Evolutionary conservation across 2,888 invertebrate genomes (phyloP), one percentile per base, ranked within the genome.

Genomic region (Troides aeacus): DNA sequence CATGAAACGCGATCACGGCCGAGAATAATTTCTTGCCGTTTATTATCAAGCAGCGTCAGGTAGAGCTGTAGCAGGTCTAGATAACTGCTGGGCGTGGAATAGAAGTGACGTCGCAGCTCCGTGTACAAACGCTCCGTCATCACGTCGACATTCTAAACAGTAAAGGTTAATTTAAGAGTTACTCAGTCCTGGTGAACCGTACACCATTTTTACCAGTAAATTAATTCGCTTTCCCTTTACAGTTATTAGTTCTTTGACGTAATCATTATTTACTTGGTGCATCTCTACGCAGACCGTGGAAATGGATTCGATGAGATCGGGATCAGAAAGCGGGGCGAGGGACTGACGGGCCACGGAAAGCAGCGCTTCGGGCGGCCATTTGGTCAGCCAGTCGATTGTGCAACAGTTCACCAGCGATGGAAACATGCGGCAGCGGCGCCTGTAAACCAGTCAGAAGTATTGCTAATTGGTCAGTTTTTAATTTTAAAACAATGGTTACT

Each of bases 351-450:
- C 97, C 0, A 97, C 98, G 0, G 97, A 97, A 21, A 96, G 91
- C 66, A 98, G 89, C 18, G 98, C 98, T 80, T 98, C 98, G 17
- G 95, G 94, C 0, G 98, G 98, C 98, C 98, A 98, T 79, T 97
- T 97, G 1, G 95, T 95, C 85, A 97, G 98, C 98, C 98, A 98
- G 84, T 98, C 97, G 71, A 98, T 98, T 0, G 97, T 97, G 80
- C 98, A 98, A 82, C 98, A 98, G 87, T 98, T 98, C 8, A 98
- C 97, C 73, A 99, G 90, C 0, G 98, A 98, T 0, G 98, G 99
- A 84, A 98, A 99, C 97, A 98, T 98, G 60, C 98, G 95, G 77
- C 98, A 97, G 10, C 98, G 94, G 58, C 97, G 95, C 72, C 97
- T 95, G 57, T 23, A 10, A 12, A 58, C 53, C 53, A 18, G 1